Evolutionary conservation across 2,888 invertebrate species (phyloP), one percentile per base, ranked within the genome.

Genomic region (Limnephilus marmoratus): DNA sequence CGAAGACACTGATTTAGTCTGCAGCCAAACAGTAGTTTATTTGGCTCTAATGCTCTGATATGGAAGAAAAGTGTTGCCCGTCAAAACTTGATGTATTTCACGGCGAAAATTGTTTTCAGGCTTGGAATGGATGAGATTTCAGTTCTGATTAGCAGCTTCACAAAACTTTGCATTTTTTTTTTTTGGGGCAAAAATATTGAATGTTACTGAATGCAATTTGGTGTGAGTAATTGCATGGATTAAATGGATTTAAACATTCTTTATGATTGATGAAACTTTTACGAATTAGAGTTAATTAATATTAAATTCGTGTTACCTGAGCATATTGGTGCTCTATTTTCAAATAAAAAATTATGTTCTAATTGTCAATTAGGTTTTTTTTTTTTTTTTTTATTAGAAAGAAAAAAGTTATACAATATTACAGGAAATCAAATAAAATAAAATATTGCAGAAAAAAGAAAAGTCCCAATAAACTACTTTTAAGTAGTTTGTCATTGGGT

Each of bases 1-100:
- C 31, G 90, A 68, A 91, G 91, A 91, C 90, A 86, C 85, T 92
- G 92, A 92, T 92, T 92, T 91, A 91, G 91, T 83, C 89, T 91
- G 91, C 91, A 91, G 37, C 91, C 89, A 91, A 91, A 91, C 68
- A 41, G 89, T 89, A 91, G 91, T 91, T 91, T 91, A 88, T 91
- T 85, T 89, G 89, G 83, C 91, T 53, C 87, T 89, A 91, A 89
- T 89, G 83, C 87, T 82, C 85, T 83, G 89, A 89, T 91, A 91
- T 88, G 83, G 89, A 80, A 85, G 91, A 91, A 91, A 91, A 89
- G 89, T 91, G 85, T 80, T 29, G 18, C n/a, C n/a, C 81, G 90
- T 90, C 81, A 90, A 90, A 90, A n/a, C 29, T 81, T 90, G 82
- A 90, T 90, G 31, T 90, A 90, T 82, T 81, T 90, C 45, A 82